Evolutionary conservation across 2,797 vertebrate species (phyloP).

Genomic region (Poeciliopsis presidionis): DNA sequence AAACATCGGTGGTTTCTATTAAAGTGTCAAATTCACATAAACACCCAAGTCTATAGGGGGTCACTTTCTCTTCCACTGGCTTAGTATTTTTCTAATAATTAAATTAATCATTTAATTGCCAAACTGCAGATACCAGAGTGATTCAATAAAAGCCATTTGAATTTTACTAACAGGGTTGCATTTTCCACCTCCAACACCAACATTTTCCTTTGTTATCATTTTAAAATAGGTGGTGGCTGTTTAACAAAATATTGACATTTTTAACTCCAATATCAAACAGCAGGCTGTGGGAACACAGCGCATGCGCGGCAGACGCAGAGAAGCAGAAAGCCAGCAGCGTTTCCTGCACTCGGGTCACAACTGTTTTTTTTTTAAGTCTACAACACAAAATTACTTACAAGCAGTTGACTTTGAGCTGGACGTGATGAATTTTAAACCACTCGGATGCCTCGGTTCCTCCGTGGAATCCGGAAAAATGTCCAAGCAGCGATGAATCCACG

Average conservation of each 20-base stretch:
- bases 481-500: conserved; percentile 29
- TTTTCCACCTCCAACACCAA: neutral
- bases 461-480: neutral
- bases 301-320: neutral
- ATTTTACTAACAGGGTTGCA: neutral
- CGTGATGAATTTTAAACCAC: neutral
- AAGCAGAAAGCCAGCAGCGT: no score
- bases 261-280: neutral
- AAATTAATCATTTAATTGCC: neutral
- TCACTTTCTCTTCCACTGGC: no score
- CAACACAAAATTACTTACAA: neutral
- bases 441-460: neutral
- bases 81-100: no score
- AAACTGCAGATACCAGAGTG: neutral
- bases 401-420: fast-evolving
- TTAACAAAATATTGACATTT: neutral
- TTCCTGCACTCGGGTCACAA: neutral
- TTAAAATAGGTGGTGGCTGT: neutral
- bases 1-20: neutral
- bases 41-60: neutral
- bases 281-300: neutral
- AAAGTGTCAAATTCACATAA: neutral
- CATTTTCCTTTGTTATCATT: neutral
- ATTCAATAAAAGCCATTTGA: neutral
- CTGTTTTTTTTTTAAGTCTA: neutral